A percentile compares a stretch with the other conserved stretches of the same genome.
Evolutionary conservation across 2,797 vertebrate species (phyloP).

Genomic region (Gouania willdenowi): DNA sequence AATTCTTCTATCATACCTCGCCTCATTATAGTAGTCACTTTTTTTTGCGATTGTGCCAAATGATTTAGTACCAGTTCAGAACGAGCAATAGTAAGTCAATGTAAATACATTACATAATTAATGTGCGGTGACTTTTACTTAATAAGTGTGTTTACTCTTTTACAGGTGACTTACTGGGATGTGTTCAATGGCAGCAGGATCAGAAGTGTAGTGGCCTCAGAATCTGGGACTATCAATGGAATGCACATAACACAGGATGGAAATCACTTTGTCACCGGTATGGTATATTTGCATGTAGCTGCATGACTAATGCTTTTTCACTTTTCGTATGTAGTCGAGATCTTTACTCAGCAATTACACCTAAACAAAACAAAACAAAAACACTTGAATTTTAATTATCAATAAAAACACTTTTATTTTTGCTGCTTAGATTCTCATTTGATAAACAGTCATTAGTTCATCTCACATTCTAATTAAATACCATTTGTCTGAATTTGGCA

Average conservation of each 20-base stretch:
- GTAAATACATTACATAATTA: no score
- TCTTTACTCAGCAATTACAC: background rate
- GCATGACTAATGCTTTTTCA: background rate
- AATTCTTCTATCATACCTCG: no score
- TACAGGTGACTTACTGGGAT: slow-evolving; percentile 87
- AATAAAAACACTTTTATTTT: background rate
- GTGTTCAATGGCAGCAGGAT: slow-evolving; percentile 78
- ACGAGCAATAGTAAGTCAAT: no score
- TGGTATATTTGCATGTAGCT: background rate
- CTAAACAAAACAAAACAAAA: background rate
- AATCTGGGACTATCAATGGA: slow-evolving; percentile 80
- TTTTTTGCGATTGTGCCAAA: no score
- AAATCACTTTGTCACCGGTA: slow-evolving; percentile 82
- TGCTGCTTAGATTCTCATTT: background rate
- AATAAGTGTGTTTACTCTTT: no score
- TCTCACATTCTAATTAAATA: no score
- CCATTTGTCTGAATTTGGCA: no score
- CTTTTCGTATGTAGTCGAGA: no score
- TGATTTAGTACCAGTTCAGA: no score
- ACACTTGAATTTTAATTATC: no score
- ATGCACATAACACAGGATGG: slow-evolving; percentile 83
- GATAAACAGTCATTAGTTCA: background rate
- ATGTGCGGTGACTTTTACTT: no score
- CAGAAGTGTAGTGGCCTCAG: slow-evolving; percentile 81
- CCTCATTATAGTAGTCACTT: no score